These are phyloP conservation scores for Pomatorhinus ruficollis DNA, from an alignment of 2,113 vertebrate genomes.

Conservation along the genomic window DNA sequence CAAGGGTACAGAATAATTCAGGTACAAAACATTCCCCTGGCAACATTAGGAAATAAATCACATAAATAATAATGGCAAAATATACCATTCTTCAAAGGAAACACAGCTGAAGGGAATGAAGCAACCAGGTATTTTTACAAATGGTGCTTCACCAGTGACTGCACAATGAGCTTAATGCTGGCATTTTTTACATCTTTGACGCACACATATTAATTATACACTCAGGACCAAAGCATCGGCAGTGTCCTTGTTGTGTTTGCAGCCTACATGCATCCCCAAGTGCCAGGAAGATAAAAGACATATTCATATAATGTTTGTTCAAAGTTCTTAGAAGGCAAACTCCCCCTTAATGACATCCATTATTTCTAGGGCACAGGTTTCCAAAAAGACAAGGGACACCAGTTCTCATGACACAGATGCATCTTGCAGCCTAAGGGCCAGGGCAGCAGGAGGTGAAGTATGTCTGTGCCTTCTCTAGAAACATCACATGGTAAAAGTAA, in stretches of 20 bases:
- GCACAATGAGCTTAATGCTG: slow-evolving; percentile 25
- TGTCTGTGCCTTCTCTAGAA: background rate
- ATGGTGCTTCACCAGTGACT: background rate
- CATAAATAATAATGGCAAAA: slow-evolving; percentile 52
- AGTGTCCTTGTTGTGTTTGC: slow-evolving; percentile 1
- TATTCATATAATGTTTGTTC: background rate
- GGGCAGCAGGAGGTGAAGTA: background rate
- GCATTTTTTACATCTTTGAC: slow-evolving; percentile 1
- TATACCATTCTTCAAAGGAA: slow-evolving; percentile 56
- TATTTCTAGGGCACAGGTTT: slow-evolving; percentile 22
- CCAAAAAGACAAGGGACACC: background rate
- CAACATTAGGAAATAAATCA: slow-evolving; percentile 55
- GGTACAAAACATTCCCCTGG: slow-evolving; percentile 49
- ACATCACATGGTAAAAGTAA: background rate
- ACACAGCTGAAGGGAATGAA: slow-evolving; percentile 34
- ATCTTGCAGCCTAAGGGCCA: background rate
- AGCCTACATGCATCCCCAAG: background rate
- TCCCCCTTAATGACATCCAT: slow-evolving; percentile 58
- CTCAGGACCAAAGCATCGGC: background rate
- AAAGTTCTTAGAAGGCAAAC: slow-evolving; percentile 1
- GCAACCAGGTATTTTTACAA: slow-evolving; percentile 38
- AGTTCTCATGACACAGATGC: background rate
- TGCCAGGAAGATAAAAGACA: slow-evolving; percentile 43
- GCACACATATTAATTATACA: slow-evolving; percentile 59
- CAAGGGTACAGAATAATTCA: slow-evolving; percentile 27